Conservation (phyloP, 2,888 invertebrate species). For the Dilophus febrilis region DNA sequence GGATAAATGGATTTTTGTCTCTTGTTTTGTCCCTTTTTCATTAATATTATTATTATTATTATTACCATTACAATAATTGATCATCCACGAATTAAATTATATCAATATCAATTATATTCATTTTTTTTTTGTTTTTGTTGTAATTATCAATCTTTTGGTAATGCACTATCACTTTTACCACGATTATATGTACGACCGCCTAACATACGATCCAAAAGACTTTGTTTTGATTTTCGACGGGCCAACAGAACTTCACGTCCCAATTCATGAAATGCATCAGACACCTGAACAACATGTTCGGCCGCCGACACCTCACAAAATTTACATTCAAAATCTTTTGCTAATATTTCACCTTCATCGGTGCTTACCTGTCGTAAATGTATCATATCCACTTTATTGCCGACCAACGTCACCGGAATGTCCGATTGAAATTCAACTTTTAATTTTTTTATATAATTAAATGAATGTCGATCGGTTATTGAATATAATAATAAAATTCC, state of each 20-base stretch:
- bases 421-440: constrained; percentile 52
- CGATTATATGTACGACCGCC: constrained; percentile 62
- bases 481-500: constrained; percentile 78
- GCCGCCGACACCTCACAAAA: constrained; percentile 80
- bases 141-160: constrained; percentile 66
- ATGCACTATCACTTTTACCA: constrained; percentile 76
- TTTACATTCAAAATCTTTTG: constrained; percentile 74
- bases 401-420: constrained; percentile 69
- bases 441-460: constrained; percentile 63
- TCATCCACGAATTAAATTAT: no score
- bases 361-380: constrained; percentile 73
- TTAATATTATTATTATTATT: no score
- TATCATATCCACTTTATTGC: constrained; percentile 82
- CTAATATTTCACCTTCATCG: constrained; percentile 76
- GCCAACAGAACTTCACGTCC: constrained; percentile 66
- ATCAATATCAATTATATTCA: no score
- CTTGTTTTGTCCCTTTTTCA: no score
- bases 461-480: constrained; percentile 71
- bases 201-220: constrained; percentile 65
- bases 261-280: constrained; percentile 69
- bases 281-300: constrained; percentile 70
- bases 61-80: no score
- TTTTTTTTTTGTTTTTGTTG: no score
- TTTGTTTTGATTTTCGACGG: constrained; percentile 69
- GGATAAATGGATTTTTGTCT: no score